Evolutionary conservation across 2,797 vertebrate species (phyloP).

Genomic region (Cossypha caffra): DNA sequence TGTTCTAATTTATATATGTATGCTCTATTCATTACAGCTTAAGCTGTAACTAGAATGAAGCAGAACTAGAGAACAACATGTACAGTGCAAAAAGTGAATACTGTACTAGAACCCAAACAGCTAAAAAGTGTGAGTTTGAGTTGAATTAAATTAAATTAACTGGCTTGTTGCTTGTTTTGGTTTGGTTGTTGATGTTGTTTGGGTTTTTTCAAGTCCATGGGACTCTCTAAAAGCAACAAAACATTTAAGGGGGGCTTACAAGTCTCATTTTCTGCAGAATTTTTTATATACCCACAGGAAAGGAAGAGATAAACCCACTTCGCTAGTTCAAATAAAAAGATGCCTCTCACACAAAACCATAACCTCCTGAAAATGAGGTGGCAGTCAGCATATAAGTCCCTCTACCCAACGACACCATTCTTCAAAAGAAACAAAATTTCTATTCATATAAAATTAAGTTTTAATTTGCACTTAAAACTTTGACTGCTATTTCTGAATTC

Average conservation of each 20-base stretch:
- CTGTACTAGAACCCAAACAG: background rate
- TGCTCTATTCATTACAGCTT: background rate
- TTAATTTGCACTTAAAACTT: background rate
- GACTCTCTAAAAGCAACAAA: background rate
- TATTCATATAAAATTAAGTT: background rate
- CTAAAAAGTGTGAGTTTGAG: background rate
- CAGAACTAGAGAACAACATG: background rate
- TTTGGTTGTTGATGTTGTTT: background rate
- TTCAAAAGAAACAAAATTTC: background rate
- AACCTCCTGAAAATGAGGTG: background rate
- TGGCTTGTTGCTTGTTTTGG: background rate
- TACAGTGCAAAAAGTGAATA: background rate
- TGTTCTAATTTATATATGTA: background rate
- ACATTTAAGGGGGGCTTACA: background rate
- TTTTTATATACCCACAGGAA: background rate
- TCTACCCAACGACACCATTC: accelerated
- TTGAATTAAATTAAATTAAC: background rate
- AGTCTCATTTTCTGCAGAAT: background rate
- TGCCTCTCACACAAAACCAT: background rate
- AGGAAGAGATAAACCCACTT: background rate
- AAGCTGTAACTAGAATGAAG: background rate
- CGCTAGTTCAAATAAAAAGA: background rate
- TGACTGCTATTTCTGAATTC: background rate
- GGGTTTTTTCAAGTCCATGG: background rate
- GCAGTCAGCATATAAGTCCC: background rate